Percentiles rank a stretch among this genome's conserved stretches.
phyloP scores from a whole-genome alignment of 2,888 invertebrate genomes.

The Incurvaria masculella region DNA sequence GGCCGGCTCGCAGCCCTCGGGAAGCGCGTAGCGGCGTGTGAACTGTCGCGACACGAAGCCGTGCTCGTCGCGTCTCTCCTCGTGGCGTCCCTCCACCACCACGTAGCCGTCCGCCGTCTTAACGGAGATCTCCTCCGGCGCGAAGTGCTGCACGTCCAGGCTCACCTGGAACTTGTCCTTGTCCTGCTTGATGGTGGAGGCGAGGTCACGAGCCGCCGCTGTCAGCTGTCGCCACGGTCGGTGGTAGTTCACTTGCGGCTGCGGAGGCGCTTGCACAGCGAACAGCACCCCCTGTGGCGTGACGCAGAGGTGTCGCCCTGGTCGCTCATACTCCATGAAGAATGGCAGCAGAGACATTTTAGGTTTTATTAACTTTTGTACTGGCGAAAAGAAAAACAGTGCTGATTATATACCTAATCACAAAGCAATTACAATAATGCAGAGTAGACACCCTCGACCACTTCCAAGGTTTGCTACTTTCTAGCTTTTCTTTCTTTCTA shows the following conservation, averaged over 20 bases:
- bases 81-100: constrained; percentile 74
- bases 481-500: too few relatives aligned
- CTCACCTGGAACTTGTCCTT: constrained; percentile 63
- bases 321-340: constrained; percentile 29
- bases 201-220: constrained; percentile 42
- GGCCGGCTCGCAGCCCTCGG: constrained; percentile 68
- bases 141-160: constrained; percentile 74
- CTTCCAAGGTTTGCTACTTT: too few relatives aligned
- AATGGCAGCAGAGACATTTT: constrained; percentile 39
- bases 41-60: constrained; percentile 73
- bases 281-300: constrained; percentile 38
- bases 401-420: too few relatives aligned
- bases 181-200: constrained; percentile 52
- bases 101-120: constrained; percentile 68
- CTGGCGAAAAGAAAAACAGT: too few relatives aligned
- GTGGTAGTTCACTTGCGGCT: constrained; percentile 33
- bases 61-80: constrained; percentile 71
- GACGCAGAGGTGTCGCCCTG: constrained; percentile 33
- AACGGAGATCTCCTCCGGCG: constrained; percentile 72
- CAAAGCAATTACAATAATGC: too few relatives aligned
- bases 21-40: constrained; percentile 68
- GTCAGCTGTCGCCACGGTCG: constrained; percentile 43
- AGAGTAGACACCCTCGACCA: too few relatives aligned
- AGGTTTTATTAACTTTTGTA: too few relatives aligned
- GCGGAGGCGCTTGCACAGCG: constrained; percentile 30